Evolutionary conservation across 2,888 invertebrate species (phyloP), one percentile per base, ranked within the genome.

Genomic region (Drosophila testacea): DNA sequence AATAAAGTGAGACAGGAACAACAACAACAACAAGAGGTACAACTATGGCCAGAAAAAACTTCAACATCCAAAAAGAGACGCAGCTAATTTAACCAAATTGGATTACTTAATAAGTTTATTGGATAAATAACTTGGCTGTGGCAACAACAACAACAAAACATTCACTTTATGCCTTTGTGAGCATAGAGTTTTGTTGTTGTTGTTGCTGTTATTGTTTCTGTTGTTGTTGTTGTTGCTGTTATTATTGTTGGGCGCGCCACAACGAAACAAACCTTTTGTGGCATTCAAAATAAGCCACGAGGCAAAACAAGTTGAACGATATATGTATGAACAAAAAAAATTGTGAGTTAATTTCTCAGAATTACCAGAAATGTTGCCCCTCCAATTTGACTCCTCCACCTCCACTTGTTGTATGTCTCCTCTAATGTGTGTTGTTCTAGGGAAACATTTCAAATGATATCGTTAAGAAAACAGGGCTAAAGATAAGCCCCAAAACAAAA

Each of bases 71-170:
- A 72, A 77, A 75, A 72, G 47, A 73, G 77, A 86, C 80, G 81
- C 81, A 83, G 86, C 85, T 90, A 90, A 91, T 90, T 91, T 89
- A 85, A 81, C 87, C 90, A 89, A 91, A 90, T 91, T 90, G 89
- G 90, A 89, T 90, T 91, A 90, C 90, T 90, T 89, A 91, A 90
- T 90, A 85, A 88, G 88, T 91, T 91, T 89, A 90, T 90, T 86
- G 89, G 82, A 79, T 86, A 81, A 84, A 86, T 82, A 83, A 81
- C 81, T 68, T 69, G 75, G 61, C 63, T 55, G 59, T 56, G 62
- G 61, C 57, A 75, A 55, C 32, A 77, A 64, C 69, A 73, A 65
- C 71, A 69, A 75, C 55, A 62, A 64, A 51, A 54, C 13, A 39
- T 30, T 36, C 63, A 66, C 28, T 56, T 69, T 67, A 56, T 69